Base-by-base conservation (phyloP, 2,797 vertebrate genomes). In the Crenuchus spilurus region DNA sequence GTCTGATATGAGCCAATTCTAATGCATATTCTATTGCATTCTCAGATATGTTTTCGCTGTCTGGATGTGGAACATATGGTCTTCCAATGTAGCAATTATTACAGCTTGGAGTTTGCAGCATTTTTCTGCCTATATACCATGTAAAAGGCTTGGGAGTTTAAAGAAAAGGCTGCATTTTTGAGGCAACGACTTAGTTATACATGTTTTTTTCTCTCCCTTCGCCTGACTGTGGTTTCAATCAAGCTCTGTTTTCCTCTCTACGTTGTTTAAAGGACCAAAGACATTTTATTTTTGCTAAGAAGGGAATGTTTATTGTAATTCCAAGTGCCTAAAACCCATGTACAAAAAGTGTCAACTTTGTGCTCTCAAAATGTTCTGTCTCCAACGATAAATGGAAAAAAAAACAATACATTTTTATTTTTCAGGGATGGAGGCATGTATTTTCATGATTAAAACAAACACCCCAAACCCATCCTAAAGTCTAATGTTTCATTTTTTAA, bases 241-340 rank as follows among this genome's bases (percentile, higher is more conserved):
- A 73, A 77, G 74, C 62, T 78, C 37, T 87, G 83, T 84, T 86
- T 84, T 83, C 41, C 46, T 68, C 26, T 81, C 37, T 79, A 68
- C 33, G 49, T 70, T 84, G 81, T 81, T 83, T 85, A 86, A 85
- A 61, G 91, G 92, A 93, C 92, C 93, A 93, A 94, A 93, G 88
- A 90, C 85, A 77, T 83, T 75, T 70, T 79, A 79, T 82, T 75
- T 84, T 77, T 87, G 26, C 85, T 90, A 80, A 88, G 80, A 90
- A 90, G 84, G 82, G 85, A 91, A 89, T 80, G 70, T 82, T 88
- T 75, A 71, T 86, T 84, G 65, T 87, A 81, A 90, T 91, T 92
- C 85, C 85, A 92, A 91, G 93, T 94, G 93, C 92, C 92, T 94
- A 84, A 87, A 92, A 85, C 84, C 78, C 64, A 86, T 88, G 84